Evolutionary conservation across 1,140 invertebrate genomes (phyloP), one percentile per base, ranked within the genome.

Genomic region (Apolygus lucorum): DNA sequence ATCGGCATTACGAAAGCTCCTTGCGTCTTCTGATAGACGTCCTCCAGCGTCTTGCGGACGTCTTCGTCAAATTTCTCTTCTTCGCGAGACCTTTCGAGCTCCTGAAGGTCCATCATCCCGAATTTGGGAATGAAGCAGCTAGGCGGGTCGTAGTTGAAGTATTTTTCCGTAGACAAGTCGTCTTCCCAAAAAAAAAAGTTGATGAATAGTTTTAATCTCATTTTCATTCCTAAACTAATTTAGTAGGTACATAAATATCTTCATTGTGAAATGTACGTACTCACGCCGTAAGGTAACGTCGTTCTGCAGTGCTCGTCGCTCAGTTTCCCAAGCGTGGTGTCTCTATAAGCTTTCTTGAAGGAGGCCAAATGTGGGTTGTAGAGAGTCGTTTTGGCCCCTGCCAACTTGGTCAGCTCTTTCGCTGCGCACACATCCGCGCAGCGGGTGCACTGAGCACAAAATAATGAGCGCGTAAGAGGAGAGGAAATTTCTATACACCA

Each of bases 101-200:
- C 54, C 22, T 11, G 2, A 4, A 59, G 4, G 11, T 21, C 54
- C 54, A 22, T 59, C 11, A 59, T 59, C 4, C 54, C 22, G 54
- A 24, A 59, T 24, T 59, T 59, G 54, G 54, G 54, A 14, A 59
- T 59, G 22, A 17, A 59, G 13, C 13, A 22, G 22, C 54, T 14
- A 11, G 54, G 54, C 8, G 54, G 22, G 54, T 59, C 54, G 54
- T 59, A 59, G 22, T 59, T 59, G 54, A 59, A 59, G 22, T 24
- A 24, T 24, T 59, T 59, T 24, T 59, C 54, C 11, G 54, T 24
- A 4, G 54, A 14, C 22, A 59, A 59, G n/a, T n/a, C n/a, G n/a
- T n/a, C n/a, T n/a, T n/a, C n/a, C n/a, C n/a, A n/a, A n/a, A n/a
- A n/a, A n/a, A n/a, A n/a, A n/a, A n/a, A n/a, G n/a, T n/a, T n/a